Conservation (phyloP, 2,113 vertebrate species). For the Oncorhynchus kisutch region DNA sequence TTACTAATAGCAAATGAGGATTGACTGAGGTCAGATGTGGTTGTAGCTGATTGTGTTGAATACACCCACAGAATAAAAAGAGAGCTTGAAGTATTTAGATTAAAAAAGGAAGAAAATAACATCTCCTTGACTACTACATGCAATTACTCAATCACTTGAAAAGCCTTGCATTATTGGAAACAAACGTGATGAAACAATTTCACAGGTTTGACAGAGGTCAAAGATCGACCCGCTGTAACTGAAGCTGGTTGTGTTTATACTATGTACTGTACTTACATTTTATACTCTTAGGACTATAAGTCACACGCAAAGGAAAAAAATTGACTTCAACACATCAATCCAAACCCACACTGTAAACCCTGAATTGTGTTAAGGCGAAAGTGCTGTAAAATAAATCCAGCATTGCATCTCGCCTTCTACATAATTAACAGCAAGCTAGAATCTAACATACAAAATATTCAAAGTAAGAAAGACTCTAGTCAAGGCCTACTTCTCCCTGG, state of each 20-base stretch:
- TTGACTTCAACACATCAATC: not conserved
- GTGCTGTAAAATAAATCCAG: not conserved
- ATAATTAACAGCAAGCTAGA: constrained; percentile 7
- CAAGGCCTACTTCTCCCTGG: constrained; percentile 40
- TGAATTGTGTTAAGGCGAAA: not conserved
- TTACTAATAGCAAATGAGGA: not conserved
- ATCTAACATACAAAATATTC: constrained; percentile 34
- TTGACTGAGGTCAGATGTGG: not conserved
- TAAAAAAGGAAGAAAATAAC: not conserved
- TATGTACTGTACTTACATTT: too few relatives aligned
- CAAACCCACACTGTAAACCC: not conserved
- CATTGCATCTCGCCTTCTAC: not conserved
- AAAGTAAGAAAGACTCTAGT: constrained; percentile 45
- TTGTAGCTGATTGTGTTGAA: not conserved
- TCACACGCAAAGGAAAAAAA: too few relatives aligned
- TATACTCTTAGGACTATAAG: too few relatives aligned
- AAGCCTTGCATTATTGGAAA: not conserved
- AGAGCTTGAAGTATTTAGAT: too few relatives aligned
- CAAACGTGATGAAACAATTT: too few relatives aligned
- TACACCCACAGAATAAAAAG: too few relatives aligned
- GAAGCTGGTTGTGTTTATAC: not conserved
- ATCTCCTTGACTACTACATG: not conserved
- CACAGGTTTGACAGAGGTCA: too few relatives aligned
- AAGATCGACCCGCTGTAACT: not conserved
- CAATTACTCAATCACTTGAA: not conserved